Percentiles rank a stretch among this genome's conserved stretches.
These are phyloP conservation scores for Myotis brandtii DNA, from an alignment of 2,113 vertebrate species.

Conservation along the genomic window DNA sequence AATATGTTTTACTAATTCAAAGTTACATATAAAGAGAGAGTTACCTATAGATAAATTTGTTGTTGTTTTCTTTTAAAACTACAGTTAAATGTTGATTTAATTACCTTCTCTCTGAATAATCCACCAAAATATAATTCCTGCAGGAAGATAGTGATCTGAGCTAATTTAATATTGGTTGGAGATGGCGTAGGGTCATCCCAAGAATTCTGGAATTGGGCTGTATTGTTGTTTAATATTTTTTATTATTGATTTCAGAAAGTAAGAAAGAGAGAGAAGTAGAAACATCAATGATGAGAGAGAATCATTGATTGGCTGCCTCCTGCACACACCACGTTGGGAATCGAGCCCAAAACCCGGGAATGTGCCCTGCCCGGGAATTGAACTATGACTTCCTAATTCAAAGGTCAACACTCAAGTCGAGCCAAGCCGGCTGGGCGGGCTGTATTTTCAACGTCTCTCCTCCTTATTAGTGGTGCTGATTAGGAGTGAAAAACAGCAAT, in stretches of 20 bases:
- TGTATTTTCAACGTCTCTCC: not conserved
- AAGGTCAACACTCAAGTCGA: too few species aligned
- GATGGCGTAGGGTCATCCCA: not conserved
- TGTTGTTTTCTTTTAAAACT: conserved; percentile 54
- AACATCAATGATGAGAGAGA: too few species aligned
- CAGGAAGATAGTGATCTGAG: not conserved
- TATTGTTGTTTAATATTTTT: too few species aligned
- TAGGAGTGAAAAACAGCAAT: not conserved
- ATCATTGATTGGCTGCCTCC: too few species aligned
- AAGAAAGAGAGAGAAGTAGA: too few species aligned
- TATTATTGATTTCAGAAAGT: too few species aligned
- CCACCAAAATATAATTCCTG: conserved; percentile 35
- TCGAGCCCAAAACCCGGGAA: too few species aligned
- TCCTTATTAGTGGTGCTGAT: not conserved
- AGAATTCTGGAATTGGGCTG: not conserved
- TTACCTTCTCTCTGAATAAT: conserved; percentile 24
- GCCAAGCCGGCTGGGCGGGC: too few species aligned
- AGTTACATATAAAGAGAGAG: not conserved
- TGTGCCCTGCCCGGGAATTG: too few species aligned
- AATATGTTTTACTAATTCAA: conserved; percentile 6
- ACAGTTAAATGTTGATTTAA: not conserved
- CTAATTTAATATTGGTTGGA: not conserved
- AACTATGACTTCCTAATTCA: too few species aligned
- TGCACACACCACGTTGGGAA: too few species aligned
- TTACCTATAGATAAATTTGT: not conserved